A percentile compares a stretch with the other conserved stretches of the same genome.
Evolutionary conservation across 1,140 invertebrate genomes (phyloP).

Genomic region (Drosophila funebris): DNA sequence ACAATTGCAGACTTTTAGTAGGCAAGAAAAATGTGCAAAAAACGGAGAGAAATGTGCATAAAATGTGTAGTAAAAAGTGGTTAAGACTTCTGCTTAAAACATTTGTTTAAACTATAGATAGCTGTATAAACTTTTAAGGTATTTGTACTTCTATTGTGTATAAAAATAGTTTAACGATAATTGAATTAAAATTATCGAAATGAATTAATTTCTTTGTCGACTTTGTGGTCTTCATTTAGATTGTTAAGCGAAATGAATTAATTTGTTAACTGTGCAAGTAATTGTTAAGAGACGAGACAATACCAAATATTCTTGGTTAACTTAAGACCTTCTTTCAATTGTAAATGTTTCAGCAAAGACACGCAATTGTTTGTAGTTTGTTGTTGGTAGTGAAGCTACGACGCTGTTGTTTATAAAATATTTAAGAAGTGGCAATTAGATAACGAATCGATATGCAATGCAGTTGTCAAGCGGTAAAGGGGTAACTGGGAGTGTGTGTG

Average conservation of each 20-base stretch:
- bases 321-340: background rate
- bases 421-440: constrained; percentile 33
- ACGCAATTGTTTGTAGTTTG: background rate
- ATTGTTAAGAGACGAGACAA: background rate
- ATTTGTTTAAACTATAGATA: no score
- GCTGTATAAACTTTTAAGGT: no score
- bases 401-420: constrained; percentile 39
- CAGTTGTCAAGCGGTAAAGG: background rate
- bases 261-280: background rate
- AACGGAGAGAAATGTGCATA: no score
- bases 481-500: no score
- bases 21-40: no score
- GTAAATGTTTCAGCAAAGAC: background rate
- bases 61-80: no score
- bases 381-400: background rate
- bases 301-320: background rate
- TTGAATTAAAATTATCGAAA: background rate
- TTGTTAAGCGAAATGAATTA: background rate
- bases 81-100: no score
- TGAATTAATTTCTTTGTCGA: background rate
- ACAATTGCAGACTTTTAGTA: no score
- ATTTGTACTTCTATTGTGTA: no score
- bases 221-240: no score
- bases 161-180: background rate
- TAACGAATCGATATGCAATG: constrained; percentile 55